Evolutionary conservation across 1,140 invertebrate species (phyloP).

Genomic region (Whitmania pigra): DNA sequence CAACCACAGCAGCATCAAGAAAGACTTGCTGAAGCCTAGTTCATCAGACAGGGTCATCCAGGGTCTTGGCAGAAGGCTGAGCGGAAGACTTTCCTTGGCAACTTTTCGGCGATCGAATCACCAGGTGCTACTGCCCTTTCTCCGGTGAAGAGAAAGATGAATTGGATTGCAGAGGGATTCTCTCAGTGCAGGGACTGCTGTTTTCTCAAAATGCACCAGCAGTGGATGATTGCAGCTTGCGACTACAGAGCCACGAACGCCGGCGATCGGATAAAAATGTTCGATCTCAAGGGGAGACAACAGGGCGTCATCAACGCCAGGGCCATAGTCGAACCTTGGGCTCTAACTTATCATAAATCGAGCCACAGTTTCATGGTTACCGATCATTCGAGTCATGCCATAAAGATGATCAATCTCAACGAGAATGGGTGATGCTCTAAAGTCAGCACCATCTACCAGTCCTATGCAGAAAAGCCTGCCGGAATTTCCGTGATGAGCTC

Average conservation of each 20-base stretch:
- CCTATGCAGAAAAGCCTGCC: not conserved
- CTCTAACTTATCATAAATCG: not conserved
- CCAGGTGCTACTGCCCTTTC: not conserved
- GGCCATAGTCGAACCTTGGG: not conserved
- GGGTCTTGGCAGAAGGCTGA: not conserved
- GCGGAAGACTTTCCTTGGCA: not conserved
- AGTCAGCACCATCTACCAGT: not conserved
- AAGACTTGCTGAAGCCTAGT: not conserved
- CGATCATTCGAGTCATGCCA: slow-evolving; percentile 1
- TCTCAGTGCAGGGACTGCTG: slow-evolving; percentile 12
- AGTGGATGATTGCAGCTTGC: slow-evolving; percentile 1
- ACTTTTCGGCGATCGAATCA: not conserved
- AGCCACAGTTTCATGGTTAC: not conserved
- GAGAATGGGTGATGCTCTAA: not conserved
- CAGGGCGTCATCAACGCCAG: not conserved
- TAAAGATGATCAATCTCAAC: slow-evolving; percentile 1
- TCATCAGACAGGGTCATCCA: not conserved
- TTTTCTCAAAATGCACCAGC: not conserved
- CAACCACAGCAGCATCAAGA: not conserved
- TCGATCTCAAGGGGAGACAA: not conserved
- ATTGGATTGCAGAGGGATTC: slow-evolving; percentile 14
- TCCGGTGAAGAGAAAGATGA: not conserved
- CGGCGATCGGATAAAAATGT: not conserved
- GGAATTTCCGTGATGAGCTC: slow-evolving; percentile 6
- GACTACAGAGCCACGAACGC: slow-evolving; percentile 8